These are phyloP conservation scores for Stegastes partitus DNA, from an alignment of 2,113 vertebrate species.

Conservation along the genomic window DNA sequence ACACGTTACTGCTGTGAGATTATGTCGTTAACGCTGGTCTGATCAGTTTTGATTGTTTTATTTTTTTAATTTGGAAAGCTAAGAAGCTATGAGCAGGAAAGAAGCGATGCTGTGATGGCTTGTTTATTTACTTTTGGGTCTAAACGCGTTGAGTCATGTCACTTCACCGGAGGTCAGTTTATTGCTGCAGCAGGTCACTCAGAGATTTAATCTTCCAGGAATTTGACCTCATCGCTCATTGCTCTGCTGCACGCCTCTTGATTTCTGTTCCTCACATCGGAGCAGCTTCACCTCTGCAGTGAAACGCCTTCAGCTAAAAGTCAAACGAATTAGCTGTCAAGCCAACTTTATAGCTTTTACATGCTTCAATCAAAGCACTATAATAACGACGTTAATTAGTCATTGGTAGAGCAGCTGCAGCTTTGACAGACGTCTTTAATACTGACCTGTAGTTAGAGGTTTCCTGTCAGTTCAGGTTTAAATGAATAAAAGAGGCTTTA, in stretches of 20 bases:
- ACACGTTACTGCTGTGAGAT: not conserved
- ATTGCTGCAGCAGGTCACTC: slow-evolving; percentile 45
- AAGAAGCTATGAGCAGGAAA: slow-evolving; percentile 1
- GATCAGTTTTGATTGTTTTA: no score
- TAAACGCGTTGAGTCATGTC: slow-evolving; percentile 51
- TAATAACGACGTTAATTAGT: not conserved
- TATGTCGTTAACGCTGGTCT: no score
- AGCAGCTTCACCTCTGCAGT: not conserved
- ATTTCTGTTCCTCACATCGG: slow-evolving; percentile 26
- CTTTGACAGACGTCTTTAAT: slow-evolving; percentile 17
- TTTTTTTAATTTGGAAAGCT: no score
- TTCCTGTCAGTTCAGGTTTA: no score
- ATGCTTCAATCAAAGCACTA: not conserved
- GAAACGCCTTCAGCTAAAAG: slow-evolving; percentile 4
- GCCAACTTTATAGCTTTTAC: not conserved
- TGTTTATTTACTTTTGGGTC: slow-evolving; percentile 1
- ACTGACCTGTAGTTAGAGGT: not conserved
- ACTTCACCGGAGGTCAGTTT: slow-evolving; percentile 58
- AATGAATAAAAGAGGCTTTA: no score
- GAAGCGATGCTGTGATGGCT: not conserved
- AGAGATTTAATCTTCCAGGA: slow-evolving; percentile 69
- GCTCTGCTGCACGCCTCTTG: slow-evolving; percentile 35
- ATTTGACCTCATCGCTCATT: slow-evolving; percentile 55
- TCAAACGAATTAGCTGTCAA: not conserved
- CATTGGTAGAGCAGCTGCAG: slow-evolving; percentile 9